Evolutionary conservation across 2,888 invertebrate genomes (phyloP).

Genomic region (Agrotis exclamationis): DNA sequence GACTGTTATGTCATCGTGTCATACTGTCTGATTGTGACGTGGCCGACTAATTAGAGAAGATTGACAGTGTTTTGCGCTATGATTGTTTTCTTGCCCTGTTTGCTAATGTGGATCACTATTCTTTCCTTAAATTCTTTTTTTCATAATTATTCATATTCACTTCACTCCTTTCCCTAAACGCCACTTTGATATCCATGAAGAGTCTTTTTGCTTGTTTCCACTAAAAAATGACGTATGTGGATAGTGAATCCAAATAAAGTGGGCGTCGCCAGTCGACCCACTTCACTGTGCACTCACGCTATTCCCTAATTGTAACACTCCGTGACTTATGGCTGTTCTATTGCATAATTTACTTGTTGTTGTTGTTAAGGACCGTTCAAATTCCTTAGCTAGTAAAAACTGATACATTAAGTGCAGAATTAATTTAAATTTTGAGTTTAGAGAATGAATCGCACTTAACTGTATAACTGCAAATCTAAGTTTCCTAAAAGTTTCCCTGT

Average conservation of each 20-base stretch:
- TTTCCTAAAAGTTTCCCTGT: neutral
- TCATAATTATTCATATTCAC: no score
- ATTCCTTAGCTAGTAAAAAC: no score
- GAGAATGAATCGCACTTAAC: no score
- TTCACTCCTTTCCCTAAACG: no score
- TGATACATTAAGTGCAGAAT: no score
- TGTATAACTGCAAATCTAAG: no score
- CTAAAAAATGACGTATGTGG: conserved; percentile 6
- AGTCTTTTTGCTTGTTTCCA: neutral
- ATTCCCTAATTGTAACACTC: conserved; percentile 47
- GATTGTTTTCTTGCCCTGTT: conserved; percentile 1
- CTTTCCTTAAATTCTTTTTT: neutral
- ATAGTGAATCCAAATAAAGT: conserved; percentile 13
- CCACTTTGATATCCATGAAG: neutral
- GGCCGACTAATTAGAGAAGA: neutral
- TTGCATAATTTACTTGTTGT: no score
- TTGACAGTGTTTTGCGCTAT: conserved; percentile 4
- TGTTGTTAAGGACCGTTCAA: no score
- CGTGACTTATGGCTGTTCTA: no score
- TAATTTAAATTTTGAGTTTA: no score
- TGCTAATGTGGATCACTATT: neutral
- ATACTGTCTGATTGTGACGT: neutral
- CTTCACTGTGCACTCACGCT: conserved; percentile 38
- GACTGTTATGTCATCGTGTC: conserved; percentile 31
- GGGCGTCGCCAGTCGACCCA: conserved; percentile 33